A percentile compares a stretch with the other conserved stretches of the same genome.
Evolutionary conservation across 2,888 invertebrate genomes (phyloP).

Genomic region (Plusia festucae): DNA sequence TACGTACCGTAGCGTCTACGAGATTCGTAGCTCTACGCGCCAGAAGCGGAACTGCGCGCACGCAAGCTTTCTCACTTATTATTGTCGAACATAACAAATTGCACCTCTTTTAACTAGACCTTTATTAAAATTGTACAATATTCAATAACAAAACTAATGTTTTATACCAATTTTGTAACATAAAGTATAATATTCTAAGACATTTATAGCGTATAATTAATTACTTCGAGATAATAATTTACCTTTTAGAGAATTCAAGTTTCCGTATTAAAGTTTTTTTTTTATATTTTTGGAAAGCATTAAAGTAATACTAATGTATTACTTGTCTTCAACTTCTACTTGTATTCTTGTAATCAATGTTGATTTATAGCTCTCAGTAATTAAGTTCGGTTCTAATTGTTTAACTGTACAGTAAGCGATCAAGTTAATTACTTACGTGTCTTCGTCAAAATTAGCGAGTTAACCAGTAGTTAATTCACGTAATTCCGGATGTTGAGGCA

Average conservation of each 20-base stretch:
- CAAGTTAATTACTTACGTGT: conserved; percentile 56
- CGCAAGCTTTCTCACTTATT: conserved; percentile 61
- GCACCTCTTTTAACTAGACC: conserved; percentile 34
- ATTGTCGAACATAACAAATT: conserved; percentile 50
- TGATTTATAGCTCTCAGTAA: conserved; percentile 46
- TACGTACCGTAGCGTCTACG: conserved; percentile 77
- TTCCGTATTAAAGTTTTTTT: conserved; percentile 53
- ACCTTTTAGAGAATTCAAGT: conserved; percentile 57
- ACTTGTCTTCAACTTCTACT: no score
- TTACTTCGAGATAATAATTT: conserved; percentile 58
- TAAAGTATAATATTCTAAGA: conserved; percentile 24
- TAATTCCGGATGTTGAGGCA: conserved; percentile 13
- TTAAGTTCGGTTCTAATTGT: conserved; percentile 53
- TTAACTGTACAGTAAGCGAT: conserved; percentile 42
- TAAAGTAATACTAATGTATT: conserved; percentile 50
- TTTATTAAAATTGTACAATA: conserved; percentile 49
- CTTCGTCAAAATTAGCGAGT: conserved; percentile 62
- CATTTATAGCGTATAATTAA: conserved; percentile 51
- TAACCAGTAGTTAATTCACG: conserved; percentile 57
- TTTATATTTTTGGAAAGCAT: conserved; percentile 57
- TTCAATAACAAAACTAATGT: conserved; percentile 27
- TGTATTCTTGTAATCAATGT: conserved; percentile 55
- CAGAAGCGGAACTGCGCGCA: conserved; percentile 65
- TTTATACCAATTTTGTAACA: conserved; percentile 20
- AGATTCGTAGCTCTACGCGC: conserved; percentile 78